Evolutionary conservation across 2,797 vertebrate species (phyloP).

Genomic region (Ispidina picta): DNA sequence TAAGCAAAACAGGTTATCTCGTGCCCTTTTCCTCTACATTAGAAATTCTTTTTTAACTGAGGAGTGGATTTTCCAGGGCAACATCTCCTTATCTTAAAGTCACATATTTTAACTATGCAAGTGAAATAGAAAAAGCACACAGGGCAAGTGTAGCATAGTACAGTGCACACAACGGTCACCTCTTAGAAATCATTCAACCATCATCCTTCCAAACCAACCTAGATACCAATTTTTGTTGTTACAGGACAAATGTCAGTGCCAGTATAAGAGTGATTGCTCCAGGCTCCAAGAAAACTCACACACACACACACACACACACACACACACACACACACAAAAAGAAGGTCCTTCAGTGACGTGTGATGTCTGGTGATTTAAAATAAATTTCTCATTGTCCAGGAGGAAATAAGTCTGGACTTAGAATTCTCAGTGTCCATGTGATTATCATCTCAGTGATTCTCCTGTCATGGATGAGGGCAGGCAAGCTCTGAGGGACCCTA

Average conservation of each 20-base stretch:
- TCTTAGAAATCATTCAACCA: neutral
- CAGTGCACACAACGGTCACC: neutral
- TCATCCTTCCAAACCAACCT: neutral
- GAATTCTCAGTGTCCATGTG: neutral
- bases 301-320: too few species aligned
- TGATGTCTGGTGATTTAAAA: neutral
- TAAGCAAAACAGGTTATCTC: neutral
- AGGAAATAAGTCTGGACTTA: neutral
- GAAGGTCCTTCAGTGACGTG: neutral
- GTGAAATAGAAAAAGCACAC: neutral
- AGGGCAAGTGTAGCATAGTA: accelerated
- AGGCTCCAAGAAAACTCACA: neutral
- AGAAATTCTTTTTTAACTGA: neutral
- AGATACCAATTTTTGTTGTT: neutral
- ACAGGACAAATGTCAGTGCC: neutral
- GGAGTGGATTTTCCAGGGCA: neutral
- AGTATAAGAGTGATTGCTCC: neutral
- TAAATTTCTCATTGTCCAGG: neutral
- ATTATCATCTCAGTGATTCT: neutral
- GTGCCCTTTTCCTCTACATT: neutral
- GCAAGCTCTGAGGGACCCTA: neutral
- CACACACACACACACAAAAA: neutral
- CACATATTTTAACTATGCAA: neutral
- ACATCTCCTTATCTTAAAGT: neutral
- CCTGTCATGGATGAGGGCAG: neutral